Conservation (phyloP, 1,140 invertebrate species). For the Aphelenchoides besseyi region DNA sequence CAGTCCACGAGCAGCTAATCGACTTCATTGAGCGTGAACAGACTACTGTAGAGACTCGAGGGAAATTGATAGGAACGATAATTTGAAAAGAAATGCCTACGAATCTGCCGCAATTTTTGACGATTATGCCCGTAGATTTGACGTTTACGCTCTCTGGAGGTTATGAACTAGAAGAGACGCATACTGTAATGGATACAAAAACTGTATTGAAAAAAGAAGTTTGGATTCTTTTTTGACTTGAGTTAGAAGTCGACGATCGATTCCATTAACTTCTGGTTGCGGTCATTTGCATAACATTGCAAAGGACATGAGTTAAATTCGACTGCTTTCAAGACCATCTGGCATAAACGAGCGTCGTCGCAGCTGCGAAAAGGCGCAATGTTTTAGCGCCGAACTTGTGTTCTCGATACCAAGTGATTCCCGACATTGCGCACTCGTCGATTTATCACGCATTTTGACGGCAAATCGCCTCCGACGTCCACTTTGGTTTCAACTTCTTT, state of each 20-base stretch:
- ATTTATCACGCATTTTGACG: background rate
- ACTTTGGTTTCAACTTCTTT: background rate
- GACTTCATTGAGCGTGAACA: background rate
- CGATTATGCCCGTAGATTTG: constrained; percentile 1
- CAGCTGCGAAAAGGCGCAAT: background rate
- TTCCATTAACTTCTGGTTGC: background rate
- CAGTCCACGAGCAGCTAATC: background rate
- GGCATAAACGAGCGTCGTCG: background rate
- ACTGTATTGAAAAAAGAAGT: too few species aligned
- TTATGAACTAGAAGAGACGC: background rate
- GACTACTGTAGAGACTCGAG: background rate
- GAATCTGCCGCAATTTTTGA: background rate
- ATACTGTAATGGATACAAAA: too few species aligned
- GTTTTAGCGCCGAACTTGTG: background rate
- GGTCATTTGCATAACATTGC: background rate
- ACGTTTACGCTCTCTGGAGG: background rate
- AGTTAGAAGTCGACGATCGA: background rate
- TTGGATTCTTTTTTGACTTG: background rate
- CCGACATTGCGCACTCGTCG: background rate
- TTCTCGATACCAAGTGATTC: background rate
- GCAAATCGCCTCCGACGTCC: background rate
- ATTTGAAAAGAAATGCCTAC: background rate
- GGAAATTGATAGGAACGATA: background rate
- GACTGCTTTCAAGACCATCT: background rate
- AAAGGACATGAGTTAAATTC: background rate